Evolutionary conservation across 2,888 invertebrate genomes (phyloP).

Genomic region (Mimachlamys varia): DNA sequence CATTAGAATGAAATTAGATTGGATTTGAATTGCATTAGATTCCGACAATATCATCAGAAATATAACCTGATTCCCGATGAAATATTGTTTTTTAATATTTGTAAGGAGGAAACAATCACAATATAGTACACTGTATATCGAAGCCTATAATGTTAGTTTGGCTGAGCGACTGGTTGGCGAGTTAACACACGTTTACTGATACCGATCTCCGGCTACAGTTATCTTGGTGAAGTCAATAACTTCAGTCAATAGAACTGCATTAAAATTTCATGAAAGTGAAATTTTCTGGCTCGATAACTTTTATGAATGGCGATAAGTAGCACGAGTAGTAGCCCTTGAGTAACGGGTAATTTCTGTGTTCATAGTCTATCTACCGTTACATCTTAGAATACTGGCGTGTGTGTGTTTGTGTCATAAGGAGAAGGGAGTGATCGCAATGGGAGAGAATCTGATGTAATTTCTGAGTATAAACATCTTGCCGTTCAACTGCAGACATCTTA

Average conservation of each 20-base stretch:
- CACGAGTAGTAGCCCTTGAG: neutral
- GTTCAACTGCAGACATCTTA: no score
- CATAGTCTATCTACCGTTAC: no score
- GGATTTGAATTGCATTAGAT: no score
- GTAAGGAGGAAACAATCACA: no score
- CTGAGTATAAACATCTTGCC: neutral
- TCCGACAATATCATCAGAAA: no score
- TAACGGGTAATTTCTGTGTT: neutral
- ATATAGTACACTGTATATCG: neutral
- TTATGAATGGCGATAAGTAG: neutral
- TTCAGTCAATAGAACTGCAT: neutral
- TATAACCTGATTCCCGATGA: no score
- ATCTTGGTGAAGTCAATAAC: neutral
- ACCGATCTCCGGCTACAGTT: neutral
- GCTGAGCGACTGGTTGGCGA: neutral
- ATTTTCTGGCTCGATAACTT: conserved; percentile 14
- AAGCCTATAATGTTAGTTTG: neutral
- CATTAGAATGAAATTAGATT: no score
- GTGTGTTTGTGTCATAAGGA: no score
- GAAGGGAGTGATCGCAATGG: no score
- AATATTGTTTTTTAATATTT: no score
- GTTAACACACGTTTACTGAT: neutral
- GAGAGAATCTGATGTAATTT: neutral
- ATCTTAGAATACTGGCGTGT: no score
- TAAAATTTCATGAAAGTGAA: conserved; percentile 32